Base-by-base conservation (phyloP, 2,888 invertebrate species). In the Junonia oenone region DNA sequence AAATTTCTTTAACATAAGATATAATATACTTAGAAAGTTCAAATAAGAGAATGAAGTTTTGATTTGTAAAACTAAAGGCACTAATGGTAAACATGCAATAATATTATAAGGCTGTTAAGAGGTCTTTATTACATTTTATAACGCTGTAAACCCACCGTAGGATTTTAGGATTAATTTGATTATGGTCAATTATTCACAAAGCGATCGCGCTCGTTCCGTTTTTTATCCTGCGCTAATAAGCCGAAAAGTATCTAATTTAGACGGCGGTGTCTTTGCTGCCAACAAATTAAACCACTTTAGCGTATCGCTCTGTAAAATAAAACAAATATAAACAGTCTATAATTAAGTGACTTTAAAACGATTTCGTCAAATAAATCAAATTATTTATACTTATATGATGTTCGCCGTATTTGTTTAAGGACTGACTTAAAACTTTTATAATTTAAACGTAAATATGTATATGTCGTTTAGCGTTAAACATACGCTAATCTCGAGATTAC, bases 121-220 rank as follows among this genome's bases (percentile, higher is more conserved):
- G 79, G 71, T 83, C 82, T 88, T 89, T 89, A 89, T 88, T 84
- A 82, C 86, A 75, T 81, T 90, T 89, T 89, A 89, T 77, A 85
- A 72, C 86, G 87, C 73, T 82, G 78, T 90, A 90, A 90, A 90
- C 89, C 85, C 83, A 90, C 89, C 86, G 88, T 90, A 84, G 85
- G 83, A 88, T 86, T 86, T 88, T 82, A 84, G 87, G 81, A 88
- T 89, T 89, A 88, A 90, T 89, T 90, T 89, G 88, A 90, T 90
- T 90, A 87, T 87, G 75, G 87, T 86, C 88, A 90, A 89, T 90
- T 90, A 90, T 87, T 87, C 86, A 88, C 83, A 81, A 87, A 83
- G 81, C 80, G 82, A 81, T 83, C 78, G 78, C 65, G 61, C 81
- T 81, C 80, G 80, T 81, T 85, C 75, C 64, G 77, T 79, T 87